Percentiles rank a stretch among this genome's conserved stretches.
These are phyloP conservation scores for Encarsia formosa DNA, from an alignment of 2,888 invertebrate species.

Conservation along the genomic window DNA sequence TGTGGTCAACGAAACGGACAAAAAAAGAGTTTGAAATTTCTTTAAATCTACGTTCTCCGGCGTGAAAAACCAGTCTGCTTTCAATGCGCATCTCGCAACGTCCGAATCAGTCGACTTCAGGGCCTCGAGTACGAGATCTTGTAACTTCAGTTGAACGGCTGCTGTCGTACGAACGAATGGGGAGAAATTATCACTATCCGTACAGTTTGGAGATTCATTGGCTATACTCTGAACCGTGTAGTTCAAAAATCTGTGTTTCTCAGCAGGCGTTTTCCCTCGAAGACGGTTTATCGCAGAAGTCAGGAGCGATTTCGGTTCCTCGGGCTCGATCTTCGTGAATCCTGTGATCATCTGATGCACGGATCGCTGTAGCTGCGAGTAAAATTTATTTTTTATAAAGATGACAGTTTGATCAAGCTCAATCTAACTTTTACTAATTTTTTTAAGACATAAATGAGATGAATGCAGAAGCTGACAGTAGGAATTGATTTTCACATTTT, in stretches of 20 bases:
- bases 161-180: neutral
- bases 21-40: conserved; percentile 35
- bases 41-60: conserved; percentile 29
- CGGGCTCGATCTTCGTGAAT: neutral
- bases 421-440: neutral
- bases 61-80: conserved; percentile 39
- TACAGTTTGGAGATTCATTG: too few relatives aligned
- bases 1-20: conserved; percentile 39
- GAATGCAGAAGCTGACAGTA: neutral
- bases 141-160: neutral
- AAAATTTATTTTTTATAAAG: too few relatives aligned
- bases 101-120: conserved; percentile 38
- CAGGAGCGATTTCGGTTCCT: too few relatives aligned
- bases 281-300: conserved; percentile 39
- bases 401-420: too few relatives aligned
- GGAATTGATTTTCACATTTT: neutral
- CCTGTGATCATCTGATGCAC: neutral
- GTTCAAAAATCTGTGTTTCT: conserved; percentile 36
- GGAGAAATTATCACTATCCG: too few relatives aligned
- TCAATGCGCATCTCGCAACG: conserved; percentile 37
- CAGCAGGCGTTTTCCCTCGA: conserved; percentile 33
- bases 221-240: conserved; percentile 11
- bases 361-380: neutral
- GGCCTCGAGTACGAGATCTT: conserved; percentile 31
- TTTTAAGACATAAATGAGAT: neutral